Base-by-base conservation (phyloP, 2,797 vertebrate species). In the Apogon hyalosoma region DNA sequence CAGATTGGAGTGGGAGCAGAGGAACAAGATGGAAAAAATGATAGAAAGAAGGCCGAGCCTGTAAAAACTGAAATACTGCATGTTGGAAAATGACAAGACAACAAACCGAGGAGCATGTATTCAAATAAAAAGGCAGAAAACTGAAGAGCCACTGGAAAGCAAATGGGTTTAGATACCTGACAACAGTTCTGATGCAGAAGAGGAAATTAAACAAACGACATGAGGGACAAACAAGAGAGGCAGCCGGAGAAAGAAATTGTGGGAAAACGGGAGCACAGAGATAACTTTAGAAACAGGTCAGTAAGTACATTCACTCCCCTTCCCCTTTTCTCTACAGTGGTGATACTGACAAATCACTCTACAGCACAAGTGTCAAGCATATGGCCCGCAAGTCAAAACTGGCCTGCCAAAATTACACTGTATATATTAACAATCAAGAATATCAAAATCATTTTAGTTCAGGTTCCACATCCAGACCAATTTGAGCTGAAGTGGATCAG, bases 281-380 rank as follows among this genome's bases (percentile, higher is more conserved):
- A 53, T 77, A 82, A 75, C 75, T 84, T 82, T 79, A 90, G 84
- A 88, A 82, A 79, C 79, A 85, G 79, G 86, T 87, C 87, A 90
- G 80, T 68, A 77, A 81, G 57, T 78, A 79, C 19, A 39, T 42
- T 56, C 28, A 31, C 63, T 62, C 57, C 48, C 43, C 40, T 11
- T 13, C 28, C n/a, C 11, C 56, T n/a, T 9, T 42, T 33, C 45
- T 21, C 53, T 64, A 47, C 38, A 46, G 42, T 63, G 51, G 51
- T 3, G 58, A 69, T 59, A 43, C 62, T 80, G 76, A 82, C 81
- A 77, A 66, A 80, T 63, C 51, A 42, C 73, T 80, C 63, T 61
- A 46, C 59, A 18, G 62, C 63, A 43, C n/a, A 74, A 3, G 19
- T 21, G 19, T 28, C 24, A 28, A 28, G 5, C 24, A 28, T 28